phyloP scores from a whole-genome alignment of 2,113 vertebrate species.

The Mesoclemmys tuberculata region DNA sequence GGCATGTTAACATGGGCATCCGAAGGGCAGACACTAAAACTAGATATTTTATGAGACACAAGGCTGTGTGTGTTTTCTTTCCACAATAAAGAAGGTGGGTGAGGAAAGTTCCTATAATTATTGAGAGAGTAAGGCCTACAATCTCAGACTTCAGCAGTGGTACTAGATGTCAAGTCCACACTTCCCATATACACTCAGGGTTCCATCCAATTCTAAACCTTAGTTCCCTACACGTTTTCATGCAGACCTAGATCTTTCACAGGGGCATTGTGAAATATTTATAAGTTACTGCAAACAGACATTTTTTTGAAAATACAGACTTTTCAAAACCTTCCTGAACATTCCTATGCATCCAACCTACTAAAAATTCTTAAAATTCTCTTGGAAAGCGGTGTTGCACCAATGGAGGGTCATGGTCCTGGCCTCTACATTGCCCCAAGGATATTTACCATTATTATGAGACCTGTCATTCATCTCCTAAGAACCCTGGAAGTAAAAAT shows the following conservation, averaged over 20 bases:
- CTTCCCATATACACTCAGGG: background rate
- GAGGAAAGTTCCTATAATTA: background rate
- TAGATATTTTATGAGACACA: background rate
- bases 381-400: constrained; percentile 62
- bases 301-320: constrained; percentile 43
- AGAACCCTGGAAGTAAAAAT: constrained; percentile 60
- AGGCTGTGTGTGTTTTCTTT: background rate
- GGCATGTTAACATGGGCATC: background rate
- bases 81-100: background rate
- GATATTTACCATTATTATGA: constrained; percentile 76
- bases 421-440: constrained; percentile 62
- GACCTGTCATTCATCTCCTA: constrained; percentile 71
- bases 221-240: constrained; percentile 29
- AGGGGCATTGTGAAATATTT: constrained; percentile 53
- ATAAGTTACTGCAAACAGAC: constrained; percentile 50
- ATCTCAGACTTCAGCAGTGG: background rate
- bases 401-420: constrained; percentile 66
- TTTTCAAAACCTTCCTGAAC: constrained; percentile 41
- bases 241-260: background rate
- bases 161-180: background rate
- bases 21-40: background rate
- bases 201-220: background rate
- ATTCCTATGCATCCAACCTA: constrained; percentile 69
- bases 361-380: constrained; percentile 70
- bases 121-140: background rate